Conservation (phyloP, 2,797 vertebrate genomes). For the Hapalemur alaotrensis region DNA sequence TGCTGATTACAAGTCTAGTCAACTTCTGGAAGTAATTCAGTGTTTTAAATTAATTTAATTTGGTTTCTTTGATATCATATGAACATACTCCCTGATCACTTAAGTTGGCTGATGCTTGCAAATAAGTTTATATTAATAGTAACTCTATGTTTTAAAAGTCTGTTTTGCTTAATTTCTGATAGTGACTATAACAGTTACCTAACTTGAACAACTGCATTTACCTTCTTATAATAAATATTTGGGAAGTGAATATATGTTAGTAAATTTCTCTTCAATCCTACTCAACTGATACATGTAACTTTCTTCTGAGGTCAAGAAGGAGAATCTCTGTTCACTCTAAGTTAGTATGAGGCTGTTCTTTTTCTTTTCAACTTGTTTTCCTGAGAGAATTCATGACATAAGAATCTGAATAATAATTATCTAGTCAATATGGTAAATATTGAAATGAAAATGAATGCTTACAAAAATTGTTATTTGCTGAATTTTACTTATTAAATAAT, state of each 20-base stretch:
- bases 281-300: neutral
- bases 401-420: slow-evolving; percentile 42
- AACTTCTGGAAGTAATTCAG: slow-evolving; percentile 40
- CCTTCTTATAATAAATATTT: slow-evolving; percentile 24
- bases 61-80: neutral
- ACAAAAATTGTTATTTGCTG: neutral
- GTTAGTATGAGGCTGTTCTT: neutral
- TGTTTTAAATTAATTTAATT: slow-evolving; percentile 44
- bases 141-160: neutral
- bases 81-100: neutral
- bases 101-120: slow-evolving; percentile 9
- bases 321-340: neutral
- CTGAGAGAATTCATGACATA: neutral
- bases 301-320: neutral
- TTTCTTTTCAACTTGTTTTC: slow-evolving; percentile 3
- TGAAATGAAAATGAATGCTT: slow-evolving; percentile 46
- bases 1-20: slow-evolving; percentile 42
- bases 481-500: slow-evolving; percentile 43
- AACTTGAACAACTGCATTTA: neutral
- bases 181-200: neutral
- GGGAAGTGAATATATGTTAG: neutral
- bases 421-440: slow-evolving; percentile 7
- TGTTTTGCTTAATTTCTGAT: neutral
- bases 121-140: neutral
- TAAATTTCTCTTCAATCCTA: neutral